Percentiles rank a stretch among this genome's conserved stretches.
phyloP scores from a whole-genome alignment of 1,140 invertebrate species.

The Bombus sibiricus region DNA sequence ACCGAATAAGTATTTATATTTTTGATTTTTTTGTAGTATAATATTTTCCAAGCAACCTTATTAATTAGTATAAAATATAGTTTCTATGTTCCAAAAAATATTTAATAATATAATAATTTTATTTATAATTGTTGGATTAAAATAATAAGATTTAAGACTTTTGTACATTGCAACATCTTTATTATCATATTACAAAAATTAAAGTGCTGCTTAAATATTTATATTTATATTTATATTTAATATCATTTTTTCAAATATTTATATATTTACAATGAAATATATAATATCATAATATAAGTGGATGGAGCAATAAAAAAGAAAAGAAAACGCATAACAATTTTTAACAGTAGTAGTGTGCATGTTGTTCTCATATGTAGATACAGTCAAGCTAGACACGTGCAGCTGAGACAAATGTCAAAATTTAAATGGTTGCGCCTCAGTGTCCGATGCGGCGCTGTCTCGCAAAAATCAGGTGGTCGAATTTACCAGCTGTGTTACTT shows the following conservation, averaged over 20 bases:
- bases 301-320: neutral
- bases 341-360: neutral
- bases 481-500: conserved; percentile 39
- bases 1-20: neutral
- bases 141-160: neutral
- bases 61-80: neutral
- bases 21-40: neutral
- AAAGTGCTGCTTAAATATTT: neutral
- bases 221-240: neutral
- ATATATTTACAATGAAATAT: neutral
- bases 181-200: neutral
- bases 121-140: neutral
- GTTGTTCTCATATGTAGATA: conserved; percentile 17
- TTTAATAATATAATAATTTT: neutral
- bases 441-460: conserved; percentile 40
- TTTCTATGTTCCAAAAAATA: neutral
- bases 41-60: neutral
- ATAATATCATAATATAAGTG: neutral
- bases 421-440: conserved; percentile 71
- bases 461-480: conserved; percentile 73
- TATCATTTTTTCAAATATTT: neutral
- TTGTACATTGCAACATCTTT: neutral
- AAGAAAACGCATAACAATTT: neutral
- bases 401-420: conserved; percentile 62
- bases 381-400: conserved; percentile 56